Conservation (phyloP, 2,888 invertebrate species). For the Villa cingulata region DNA sequence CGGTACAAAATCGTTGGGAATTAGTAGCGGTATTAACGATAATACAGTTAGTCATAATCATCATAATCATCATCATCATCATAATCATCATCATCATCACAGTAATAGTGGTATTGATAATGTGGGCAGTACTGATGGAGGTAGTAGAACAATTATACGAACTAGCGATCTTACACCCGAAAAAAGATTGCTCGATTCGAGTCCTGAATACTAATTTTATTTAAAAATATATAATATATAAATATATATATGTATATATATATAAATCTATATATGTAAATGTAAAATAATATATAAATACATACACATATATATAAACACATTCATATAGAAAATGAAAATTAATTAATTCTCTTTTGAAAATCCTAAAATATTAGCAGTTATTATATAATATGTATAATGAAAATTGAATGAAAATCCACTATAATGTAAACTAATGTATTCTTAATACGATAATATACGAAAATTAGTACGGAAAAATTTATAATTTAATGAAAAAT, state of each 20-base stretch:
- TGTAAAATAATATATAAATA: no score
- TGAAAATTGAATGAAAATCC: no score
- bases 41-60: slow-evolving; percentile 19
- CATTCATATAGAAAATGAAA: no score
- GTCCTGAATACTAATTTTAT: slow-evolving; percentile 34
- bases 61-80: slow-evolving; percentile 20
- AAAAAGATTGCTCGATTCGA: slow-evolving; percentile 36
- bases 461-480: no score
- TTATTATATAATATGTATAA: no score
- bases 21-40: slow-evolving; percentile 13
- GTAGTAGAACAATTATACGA: slow-evolving; percentile 26
- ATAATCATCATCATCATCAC: slow-evolving; percentile 21
- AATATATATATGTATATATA: background rate
- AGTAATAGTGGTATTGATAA: slow-evolving; percentile 12
- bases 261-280: no score
- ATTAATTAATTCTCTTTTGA: no score
- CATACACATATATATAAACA: no score
- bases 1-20: slow-evolving; percentile 2
- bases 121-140: slow-evolving; percentile 9
- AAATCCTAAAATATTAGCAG: no score
- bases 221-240: background rate
- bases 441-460: no score
- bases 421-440: no score
- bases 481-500: no score
- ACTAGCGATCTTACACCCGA: slow-evolving; percentile 36